Conservation (phyloP, 1,140 invertebrate genomes). For the Idris sp. region DNA sequence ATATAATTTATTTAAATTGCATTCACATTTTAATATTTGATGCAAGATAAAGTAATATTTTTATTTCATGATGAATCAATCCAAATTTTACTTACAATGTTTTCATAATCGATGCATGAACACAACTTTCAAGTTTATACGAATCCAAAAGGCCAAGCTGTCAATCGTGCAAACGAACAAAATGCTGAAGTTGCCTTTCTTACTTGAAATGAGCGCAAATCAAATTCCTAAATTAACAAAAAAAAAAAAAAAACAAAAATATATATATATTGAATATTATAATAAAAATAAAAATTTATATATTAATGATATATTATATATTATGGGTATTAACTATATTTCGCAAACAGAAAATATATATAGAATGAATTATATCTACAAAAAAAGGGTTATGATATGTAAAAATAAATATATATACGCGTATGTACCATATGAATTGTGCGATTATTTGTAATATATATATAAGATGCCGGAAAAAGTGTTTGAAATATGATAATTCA, state of each 20-base stretch:
- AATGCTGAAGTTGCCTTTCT: conserved; percentile 73
- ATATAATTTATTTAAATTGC: conserved; percentile 47
- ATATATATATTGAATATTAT: conserved; percentile 62
- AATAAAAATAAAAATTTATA: conserved; percentile 57
- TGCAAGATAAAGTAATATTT: conserved; percentile 18
- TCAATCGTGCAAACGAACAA: conserved; percentile 41
- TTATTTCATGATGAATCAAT: conserved; percentile 31
- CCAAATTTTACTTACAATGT: conserved; percentile 39
- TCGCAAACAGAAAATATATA: conserved; percentile 57
- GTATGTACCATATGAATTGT: conserved; percentile 55
- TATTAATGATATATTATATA: conserved; percentile 61
- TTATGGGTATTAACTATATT: conserved; percentile 62
- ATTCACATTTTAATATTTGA: conserved; percentile 41
- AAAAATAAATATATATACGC: conserved; percentile 63
- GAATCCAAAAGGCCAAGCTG: conserved; percentile 37
- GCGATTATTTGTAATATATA: conserved; percentile 48
- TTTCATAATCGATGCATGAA: conserved; percentile 26
- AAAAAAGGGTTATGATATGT: conserved; percentile 61
- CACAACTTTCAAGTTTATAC: conserved; percentile 20
- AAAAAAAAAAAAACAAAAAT: conserved; percentile 1
- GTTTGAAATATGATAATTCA: no score
- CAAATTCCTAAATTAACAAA: conserved; percentile 71
- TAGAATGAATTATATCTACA: conserved; percentile 55
- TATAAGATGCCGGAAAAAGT: conserved; percentile 46
- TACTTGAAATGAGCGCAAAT: conserved; percentile 77